Percentiles rank a stretch among this genome's conserved stretches.
phyloP scores from a whole-genome alignment of 2,113 vertebrate species.

The Aphyosemion australe region DNA sequence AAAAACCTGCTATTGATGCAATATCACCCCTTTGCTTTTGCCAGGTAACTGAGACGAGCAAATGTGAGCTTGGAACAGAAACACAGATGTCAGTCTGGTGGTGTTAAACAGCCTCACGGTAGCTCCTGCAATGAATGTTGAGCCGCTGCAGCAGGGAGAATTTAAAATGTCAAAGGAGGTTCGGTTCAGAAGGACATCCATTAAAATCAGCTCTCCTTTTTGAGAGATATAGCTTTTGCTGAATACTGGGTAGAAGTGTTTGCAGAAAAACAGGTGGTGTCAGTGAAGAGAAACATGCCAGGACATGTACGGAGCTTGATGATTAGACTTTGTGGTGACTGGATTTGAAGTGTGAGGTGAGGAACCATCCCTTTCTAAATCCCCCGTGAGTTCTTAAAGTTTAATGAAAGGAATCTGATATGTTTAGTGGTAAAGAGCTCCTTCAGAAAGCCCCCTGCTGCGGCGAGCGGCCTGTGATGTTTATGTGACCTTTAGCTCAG shows the following conservation, averaged over 20 bases:
- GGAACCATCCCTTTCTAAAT: no score
- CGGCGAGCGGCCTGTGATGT: not conserved
- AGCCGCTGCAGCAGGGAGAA: not conserved
- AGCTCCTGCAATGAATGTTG: not conserved
- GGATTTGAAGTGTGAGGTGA: not conserved
- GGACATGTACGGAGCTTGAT: constrained; percentile 43
- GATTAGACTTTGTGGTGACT: no score
- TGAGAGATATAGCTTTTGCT: no score
- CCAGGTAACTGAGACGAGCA: constrained; percentile 27
- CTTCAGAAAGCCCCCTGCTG: no score
- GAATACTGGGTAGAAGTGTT: no score
- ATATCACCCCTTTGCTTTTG: not conserved
- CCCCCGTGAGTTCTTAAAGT: not conserved
- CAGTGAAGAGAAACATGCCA: constrained; percentile 42
- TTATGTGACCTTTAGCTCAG: not conserved
- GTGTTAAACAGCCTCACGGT: not conserved
- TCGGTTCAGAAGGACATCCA: not conserved
- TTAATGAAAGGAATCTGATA: not conserved
- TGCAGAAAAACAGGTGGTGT: constrained; percentile 6
- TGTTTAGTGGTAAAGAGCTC: not conserved
- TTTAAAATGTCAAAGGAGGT: not conserved
- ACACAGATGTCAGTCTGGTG: constrained; percentile 24
- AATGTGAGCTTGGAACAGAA: constrained; percentile 20
- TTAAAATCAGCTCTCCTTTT: no score
- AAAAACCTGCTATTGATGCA: constrained; percentile 8